phyloP scores from a whole-genome alignment of 2,113 vertebrate genomes.

The Anser cygnoides region DNA sequence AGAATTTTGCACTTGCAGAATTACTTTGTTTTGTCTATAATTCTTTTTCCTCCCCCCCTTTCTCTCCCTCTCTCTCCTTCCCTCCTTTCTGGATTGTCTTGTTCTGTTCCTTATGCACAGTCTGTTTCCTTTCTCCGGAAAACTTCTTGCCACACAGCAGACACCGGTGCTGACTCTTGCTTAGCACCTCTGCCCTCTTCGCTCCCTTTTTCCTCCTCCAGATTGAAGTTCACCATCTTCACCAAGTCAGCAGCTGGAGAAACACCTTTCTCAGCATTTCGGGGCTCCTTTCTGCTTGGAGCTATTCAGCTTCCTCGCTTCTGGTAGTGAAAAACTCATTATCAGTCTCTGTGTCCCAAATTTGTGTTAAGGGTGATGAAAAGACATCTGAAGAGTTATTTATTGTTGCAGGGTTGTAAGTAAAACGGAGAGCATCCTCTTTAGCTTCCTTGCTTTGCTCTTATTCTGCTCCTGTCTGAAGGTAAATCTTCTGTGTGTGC shows the following conservation, averaged over 20 bases:
- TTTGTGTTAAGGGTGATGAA: background rate
- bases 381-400: background rate
- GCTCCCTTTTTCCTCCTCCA: background rate
- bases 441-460: background rate
- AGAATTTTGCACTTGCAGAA: background rate
- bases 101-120: background rate
- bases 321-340: background rate
- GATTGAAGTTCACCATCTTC: background rate
- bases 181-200: background rate
- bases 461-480: background rate
- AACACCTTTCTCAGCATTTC: background rate
- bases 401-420: background rate
- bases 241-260: background rate
- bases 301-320: background rate
- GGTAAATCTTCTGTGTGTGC: background rate
- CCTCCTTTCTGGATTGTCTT: background rate
- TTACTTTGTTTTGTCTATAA: background rate
- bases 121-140: background rate
- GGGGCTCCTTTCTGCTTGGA: background rate
- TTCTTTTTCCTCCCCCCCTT: background rate
- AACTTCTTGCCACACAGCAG: rapidly evolving
- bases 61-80: background rate
- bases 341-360: background rate
- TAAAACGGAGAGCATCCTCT: background rate
- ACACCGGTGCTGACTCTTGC: background rate